A percentile compares a stretch with the other conserved stretches of the same genome.
These are phyloP conservation scores for Lithophane semibrunnea DNA, from an alignment of 2,888 invertebrate species.

Conservation along the genomic window DNA sequence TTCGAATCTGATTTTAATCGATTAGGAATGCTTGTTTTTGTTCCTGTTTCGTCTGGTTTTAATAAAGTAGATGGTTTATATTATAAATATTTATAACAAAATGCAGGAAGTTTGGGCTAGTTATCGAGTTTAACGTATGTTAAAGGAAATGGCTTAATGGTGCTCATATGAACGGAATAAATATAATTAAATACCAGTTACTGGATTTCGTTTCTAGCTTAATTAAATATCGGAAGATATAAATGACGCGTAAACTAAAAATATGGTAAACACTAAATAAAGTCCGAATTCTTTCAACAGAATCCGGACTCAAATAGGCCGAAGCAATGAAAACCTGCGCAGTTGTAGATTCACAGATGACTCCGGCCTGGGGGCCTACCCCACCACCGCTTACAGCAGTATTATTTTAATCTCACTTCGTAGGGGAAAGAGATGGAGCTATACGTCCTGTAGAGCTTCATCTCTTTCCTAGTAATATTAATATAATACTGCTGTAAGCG, in stretches of 20 bases:
- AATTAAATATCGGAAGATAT: background rate
- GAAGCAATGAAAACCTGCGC: too few relatives aligned
- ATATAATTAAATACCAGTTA: constrained; percentile 23
- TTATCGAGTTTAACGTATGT: constrained; percentile 27
- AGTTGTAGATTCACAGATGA: background rate
- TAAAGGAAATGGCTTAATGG: constrained; percentile 46
- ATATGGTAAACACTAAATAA: background rate
- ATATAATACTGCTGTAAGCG: too few relatives aligned
- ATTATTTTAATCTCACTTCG: too few relatives aligned
- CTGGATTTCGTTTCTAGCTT: background rate
- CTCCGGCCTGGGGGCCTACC: too few relatives aligned
- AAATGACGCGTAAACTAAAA: background rate
- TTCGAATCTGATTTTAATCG: constrained; percentile 63
- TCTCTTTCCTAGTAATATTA: too few relatives aligned
- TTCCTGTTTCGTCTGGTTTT: constrained; percentile 25
- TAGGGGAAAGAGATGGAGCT: too few relatives aligned
- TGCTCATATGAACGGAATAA: constrained; percentile 17
- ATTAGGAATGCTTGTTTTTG: constrained; percentile 52
- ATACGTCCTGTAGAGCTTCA: too few relatives aligned
- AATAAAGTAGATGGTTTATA: constrained; percentile 24
- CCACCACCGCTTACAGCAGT: too few relatives aligned
- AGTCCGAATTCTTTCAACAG: background rate
- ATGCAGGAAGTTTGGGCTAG: constrained; percentile 6
- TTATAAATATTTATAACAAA: constrained; percentile 55
- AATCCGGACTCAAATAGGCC: background rate